Evolutionary conservation across 2,113 vertebrate species (phyloP), one percentile per base, ranked within the genome.

Genomic region (Myocastor coypus): DNA sequence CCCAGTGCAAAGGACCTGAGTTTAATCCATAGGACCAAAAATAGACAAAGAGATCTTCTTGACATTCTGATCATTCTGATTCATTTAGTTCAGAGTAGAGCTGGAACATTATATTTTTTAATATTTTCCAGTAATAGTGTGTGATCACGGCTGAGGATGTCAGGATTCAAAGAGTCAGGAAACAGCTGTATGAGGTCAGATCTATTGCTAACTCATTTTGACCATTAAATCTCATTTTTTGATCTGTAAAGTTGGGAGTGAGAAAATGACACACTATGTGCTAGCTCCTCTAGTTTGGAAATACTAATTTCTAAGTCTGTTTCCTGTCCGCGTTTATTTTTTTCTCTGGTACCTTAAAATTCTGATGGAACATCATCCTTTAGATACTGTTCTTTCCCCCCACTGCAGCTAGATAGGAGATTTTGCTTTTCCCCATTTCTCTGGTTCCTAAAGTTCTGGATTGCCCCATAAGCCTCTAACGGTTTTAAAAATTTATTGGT

Each of bases 211-310:
- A 34, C 57, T 92, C 8, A 91, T 17, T 73, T 24, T 83, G 84
- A 71, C 20, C 55, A 96, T 94, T 91, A n/a, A 89, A n/a, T 63
- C 57, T 87, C 34, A 86, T 52, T 95, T 83, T 68, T 92, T 92
- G 71, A 64, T 71, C 26, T 83, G 42, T 94, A 82, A 91, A 83
- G 8, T 64, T 93, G 69, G 34, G 69, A 63, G 12, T 40, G 46
- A 40, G 30, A 69, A 82, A 91, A 59, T 50, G 32, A 93, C 40
- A 32, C 55, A n/a, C 69, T 55, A 61, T 10, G 14, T 85, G 40
- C 84, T 77, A 22, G 87, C n/a, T 94, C 71, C 91, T 84, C 3
- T 84, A 19, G 13, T 83, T 97, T 95, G 55, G 69, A 96, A 96
- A 77, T 37, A 80, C 8, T 77, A n/a, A 34, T 96, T 89, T 88